Evolutionary conservation across 2,888 invertebrate genomes (phyloP), one percentile per base, ranked within the genome.

Genomic region (Baronia brevicornis): DNA sequence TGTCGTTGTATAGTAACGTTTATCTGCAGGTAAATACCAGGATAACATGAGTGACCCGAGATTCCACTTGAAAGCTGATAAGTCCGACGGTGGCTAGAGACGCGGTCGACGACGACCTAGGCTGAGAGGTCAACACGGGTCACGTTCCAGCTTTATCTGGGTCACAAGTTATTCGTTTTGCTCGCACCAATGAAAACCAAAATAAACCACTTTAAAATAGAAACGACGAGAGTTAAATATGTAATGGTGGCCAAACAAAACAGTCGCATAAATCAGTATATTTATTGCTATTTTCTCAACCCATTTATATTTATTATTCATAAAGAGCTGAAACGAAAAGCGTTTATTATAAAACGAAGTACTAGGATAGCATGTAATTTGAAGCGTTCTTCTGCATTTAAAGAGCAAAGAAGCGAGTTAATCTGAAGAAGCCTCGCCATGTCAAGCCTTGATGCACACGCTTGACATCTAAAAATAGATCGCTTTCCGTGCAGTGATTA

Each of bases 101-200:
- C 50, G 53, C 54, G 49, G 47, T 46, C 46, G 45, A 37, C 50
- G 51, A 43, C 44, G 75, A 70, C 79, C 77, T 64, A 70, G 68
- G 73, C 60, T 62, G 60, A 48, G 71, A 60, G 79, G 80, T 79
- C 79, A 73, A 60, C 65, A 31, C 56, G 54, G 74, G 73, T 72
- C 74, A 60, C 46, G 61, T 42, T 54, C 59, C 54, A 67, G 60
- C 54, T 47, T 59, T 48, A 79, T 69, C 70, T 74, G 47, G 79
- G 80, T 72, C 77, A 55, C 68, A 70, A 68, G 68, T 68, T 69
- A 65, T 62, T 64, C n/a, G 64, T 65, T 59, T 54, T 48, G 54
- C 44, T 38, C 46, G 45, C 47, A 39, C 60, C 49, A 48, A 59
- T 54, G 38, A 51, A 38, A 52, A 68, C 65, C 68, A 66, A 77